Conservation (phyloP, 1,140 invertebrate species). For the Pseudobourletiella spinata region DNA sequence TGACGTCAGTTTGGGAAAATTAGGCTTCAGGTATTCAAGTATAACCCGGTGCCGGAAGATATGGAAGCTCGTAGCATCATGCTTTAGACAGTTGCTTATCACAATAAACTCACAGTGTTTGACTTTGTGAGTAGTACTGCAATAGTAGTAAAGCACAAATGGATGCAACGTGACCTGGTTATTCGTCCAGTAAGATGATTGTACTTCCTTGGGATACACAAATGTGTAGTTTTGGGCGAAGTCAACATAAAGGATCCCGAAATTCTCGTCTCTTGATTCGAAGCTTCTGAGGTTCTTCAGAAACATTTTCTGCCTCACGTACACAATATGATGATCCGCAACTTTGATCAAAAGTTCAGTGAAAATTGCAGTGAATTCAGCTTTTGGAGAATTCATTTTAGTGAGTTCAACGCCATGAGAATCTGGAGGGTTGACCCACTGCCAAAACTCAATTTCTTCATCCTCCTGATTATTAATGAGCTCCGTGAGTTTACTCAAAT, state of each 20-base stretch:
- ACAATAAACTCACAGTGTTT: not conserved
- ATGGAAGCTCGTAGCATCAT: conserved; percentile 11
- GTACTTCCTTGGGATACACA: not conserved
- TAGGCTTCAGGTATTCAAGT: not conserved
- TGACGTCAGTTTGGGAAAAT: not conserved
- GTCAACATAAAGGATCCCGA: not conserved
- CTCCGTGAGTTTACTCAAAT: not conserved
- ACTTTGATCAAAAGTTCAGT: not conserved
- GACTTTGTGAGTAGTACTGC: conserved; percentile 3
- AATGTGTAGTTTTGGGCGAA: not conserved
- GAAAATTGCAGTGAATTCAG: not conserved
- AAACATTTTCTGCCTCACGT: not conserved
- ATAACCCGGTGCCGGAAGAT: not conserved
- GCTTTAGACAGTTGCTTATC: conserved; percentile 11
- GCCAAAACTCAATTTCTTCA: not conserved
- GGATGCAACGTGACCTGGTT: conserved; percentile 34
- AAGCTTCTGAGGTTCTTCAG: not conserved
- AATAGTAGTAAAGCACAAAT: conserved; percentile 17
- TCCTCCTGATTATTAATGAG: not conserved
- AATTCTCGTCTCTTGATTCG: not conserved
- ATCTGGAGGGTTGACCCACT: not conserved
- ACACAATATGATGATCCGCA: not conserved
- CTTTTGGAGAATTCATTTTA: not conserved
- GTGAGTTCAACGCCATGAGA: not conserved
- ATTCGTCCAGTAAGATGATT: conserved; percentile 28